phyloP scores from a whole-genome alignment of 92 coral and sea anemone species.

The Bergia sp. region DNA sequence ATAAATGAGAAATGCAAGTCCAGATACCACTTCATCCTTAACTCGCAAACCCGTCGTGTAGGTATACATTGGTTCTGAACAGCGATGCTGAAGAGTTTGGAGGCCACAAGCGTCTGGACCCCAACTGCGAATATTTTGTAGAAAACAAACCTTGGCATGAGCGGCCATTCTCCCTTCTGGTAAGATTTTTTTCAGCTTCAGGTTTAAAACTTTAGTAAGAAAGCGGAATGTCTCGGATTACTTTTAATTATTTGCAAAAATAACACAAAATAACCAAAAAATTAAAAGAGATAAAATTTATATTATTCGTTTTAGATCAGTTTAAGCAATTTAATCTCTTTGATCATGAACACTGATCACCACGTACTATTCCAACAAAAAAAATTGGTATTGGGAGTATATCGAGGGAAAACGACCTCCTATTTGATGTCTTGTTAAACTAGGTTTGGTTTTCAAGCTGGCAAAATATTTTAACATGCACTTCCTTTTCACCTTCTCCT shows the following conservation, averaged over 20 bases:
- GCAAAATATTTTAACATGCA: neutral
- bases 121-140: constrained; percentile 79
- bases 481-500: too few species aligned
- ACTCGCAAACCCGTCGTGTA: constrained; percentile 33
- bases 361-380: too few species aligned
- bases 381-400: too few species aligned
- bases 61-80: constrained; percentile 78
- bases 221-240: neutral
- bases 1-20: neutral
- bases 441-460: too few species aligned
- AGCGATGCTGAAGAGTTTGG: constrained; percentile 89
- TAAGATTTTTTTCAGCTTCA: constrained; percentile 41
- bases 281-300: too few species aligned
- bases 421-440: neutral
- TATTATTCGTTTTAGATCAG: too few species aligned
- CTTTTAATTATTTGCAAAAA: neutral
- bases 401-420: too few species aligned
- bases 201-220: neutral
- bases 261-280: too few species aligned
- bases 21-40: constrained; percentile 39
- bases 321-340: too few species aligned
- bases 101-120: constrained; percentile 89
- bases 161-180: constrained; percentile 87
- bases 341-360: too few species aligned
- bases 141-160: constrained; percentile 86